Percentiles rank a stretch among this genome's conserved stretches.
phyloP scores from a whole-genome alignment of 2,797 vertebrate genomes.

The Iguana delicatissima region DNA sequence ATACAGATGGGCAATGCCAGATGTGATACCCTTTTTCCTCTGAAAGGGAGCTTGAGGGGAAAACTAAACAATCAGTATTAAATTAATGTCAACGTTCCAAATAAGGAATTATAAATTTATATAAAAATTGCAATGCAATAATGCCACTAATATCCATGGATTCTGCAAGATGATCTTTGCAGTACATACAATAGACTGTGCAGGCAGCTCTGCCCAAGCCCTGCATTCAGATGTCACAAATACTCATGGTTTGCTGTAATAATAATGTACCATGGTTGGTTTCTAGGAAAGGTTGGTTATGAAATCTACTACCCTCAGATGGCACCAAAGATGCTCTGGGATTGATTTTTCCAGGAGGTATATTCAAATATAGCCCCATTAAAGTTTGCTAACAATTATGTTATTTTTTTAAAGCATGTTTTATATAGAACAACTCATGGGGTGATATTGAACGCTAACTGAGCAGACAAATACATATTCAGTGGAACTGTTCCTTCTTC shows the following conservation, averaged over 20 bases:
- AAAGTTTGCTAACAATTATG: no score
- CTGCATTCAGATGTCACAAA: background rate
- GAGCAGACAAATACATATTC: background rate
- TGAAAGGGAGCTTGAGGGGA: no score
- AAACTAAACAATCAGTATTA: no score
- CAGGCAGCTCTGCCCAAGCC: background rate
- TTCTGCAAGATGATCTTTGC: no score
- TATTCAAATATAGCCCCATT: background rate
- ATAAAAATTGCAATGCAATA: no score
- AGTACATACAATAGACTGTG: background rate
- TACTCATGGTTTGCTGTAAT: background rate
- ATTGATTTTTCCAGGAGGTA: background rate
- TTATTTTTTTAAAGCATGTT: background rate
- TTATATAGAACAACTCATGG: background rate
- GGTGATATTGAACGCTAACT: background rate
- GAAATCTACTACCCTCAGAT: background rate
- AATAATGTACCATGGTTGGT: background rate
- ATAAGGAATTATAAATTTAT: no score
- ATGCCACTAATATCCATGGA: no score
- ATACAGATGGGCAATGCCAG: background rate
- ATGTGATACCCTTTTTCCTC: background rate
- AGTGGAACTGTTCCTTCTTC: no score
- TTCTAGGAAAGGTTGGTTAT: background rate
- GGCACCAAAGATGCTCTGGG: background rate
- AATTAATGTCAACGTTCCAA: no score